Conservation (phyloP, 2,797 vertebrate genomes). For the Botia almorhae region DNA sequence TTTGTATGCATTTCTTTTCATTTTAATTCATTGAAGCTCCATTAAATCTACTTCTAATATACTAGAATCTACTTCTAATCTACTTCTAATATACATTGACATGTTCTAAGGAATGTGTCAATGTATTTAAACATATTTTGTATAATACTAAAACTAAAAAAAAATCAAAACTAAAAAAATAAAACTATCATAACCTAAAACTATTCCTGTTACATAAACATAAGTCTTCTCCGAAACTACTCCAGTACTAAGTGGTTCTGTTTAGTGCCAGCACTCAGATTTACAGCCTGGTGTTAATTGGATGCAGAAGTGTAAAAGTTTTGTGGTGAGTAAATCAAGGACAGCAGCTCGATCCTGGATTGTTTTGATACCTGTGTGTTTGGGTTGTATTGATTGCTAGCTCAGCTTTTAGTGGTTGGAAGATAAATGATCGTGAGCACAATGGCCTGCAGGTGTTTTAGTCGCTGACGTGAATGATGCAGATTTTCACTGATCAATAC, state of each 20-base stretch:
- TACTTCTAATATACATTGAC: no score
- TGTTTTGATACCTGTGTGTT: slow-evolving; percentile 37
- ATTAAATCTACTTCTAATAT: no score
- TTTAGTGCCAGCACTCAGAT: not conserved
- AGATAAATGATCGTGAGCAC: slow-evolving; percentile 54
- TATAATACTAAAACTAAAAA: not conserved
- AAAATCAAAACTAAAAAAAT: not conserved
- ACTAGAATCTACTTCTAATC: no score
- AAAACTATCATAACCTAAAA: not conserved
- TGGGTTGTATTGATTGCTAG: slow-evolving; percentile 53
- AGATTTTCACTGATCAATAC: slow-evolving; percentile 58
- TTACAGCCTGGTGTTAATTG: slow-evolving; percentile 29
- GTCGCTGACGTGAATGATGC: slow-evolving; percentile 58
- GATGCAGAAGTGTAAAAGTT: slow-evolving; percentile 29
- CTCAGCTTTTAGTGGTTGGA: slow-evolving; percentile 56
- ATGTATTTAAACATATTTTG: no score
- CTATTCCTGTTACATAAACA: not conserved
- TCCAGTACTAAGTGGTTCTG: not conserved
- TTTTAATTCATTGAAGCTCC: no score
- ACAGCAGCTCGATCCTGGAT: slow-evolving; percentile 25
- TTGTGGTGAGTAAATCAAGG: slow-evolving; percentile 37
- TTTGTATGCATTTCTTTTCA: no score
- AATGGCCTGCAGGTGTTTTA: slow-evolving; percentile 47
- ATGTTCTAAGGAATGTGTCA: no score
- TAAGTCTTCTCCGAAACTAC: not conserved